phyloP scores from a whole-genome alignment of 92 coral and sea anemone species.

The Heliopora coerulea region DNA sequence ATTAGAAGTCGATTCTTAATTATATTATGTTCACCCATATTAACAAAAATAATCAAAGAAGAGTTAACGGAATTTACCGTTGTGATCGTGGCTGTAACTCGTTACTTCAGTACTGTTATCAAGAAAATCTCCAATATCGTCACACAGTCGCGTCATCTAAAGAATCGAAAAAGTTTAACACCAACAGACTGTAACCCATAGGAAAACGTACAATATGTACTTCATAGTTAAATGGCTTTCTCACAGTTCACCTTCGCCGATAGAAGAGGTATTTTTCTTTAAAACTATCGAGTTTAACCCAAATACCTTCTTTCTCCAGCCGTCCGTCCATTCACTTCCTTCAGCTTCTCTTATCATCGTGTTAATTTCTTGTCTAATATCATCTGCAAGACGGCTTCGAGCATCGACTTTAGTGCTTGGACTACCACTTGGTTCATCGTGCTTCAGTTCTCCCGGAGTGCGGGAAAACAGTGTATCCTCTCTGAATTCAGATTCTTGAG shows the following conservation, averaged over 20 bases:
- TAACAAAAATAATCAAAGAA: no score
- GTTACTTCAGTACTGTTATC: background rate
- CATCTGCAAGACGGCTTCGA: constrained; percentile 8
- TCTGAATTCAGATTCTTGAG: background rate
- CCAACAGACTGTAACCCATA: no score
- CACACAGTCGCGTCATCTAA: no score
- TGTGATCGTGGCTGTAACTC: no score
- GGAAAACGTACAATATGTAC: no score
- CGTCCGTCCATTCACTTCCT: constrained; percentile 2
- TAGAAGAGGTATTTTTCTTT: background rate
- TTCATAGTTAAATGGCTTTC: no score
- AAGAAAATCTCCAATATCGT: background rate
- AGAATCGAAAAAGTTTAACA: no score
- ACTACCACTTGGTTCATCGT: background rate
- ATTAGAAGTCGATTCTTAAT: no score
- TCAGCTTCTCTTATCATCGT: background rate
- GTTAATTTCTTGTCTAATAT: constrained; percentile 10
- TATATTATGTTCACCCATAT: no score
- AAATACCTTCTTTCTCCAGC: constrained; percentile 14
- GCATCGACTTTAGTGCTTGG: background rate
- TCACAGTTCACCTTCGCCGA: background rate
- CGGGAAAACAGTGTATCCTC: background rate
- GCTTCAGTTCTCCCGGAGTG: constrained; percentile 1
- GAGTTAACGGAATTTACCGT: no score
- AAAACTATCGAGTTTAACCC: background rate